These are phyloP conservation scores for Megalops atlanticus DNA, from an alignment of 2,113 vertebrate species.

Conservation along the genomic window DNA sequence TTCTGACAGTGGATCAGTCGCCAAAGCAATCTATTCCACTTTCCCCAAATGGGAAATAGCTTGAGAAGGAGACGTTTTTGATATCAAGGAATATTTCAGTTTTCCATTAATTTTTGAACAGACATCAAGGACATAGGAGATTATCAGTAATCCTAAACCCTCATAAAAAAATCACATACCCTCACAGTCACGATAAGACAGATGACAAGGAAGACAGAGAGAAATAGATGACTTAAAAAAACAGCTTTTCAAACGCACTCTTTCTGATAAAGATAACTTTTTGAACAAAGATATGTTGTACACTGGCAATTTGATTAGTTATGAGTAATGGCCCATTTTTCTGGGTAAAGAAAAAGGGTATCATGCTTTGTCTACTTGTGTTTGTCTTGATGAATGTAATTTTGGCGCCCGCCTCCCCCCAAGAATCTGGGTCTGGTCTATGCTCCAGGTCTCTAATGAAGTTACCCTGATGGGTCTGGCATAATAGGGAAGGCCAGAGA, in stretches of 20 bases:
- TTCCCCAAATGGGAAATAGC: neutral
- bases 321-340: neutral
- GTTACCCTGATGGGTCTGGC: neutral
- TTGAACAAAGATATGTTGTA: neutral
- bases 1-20: neutral
- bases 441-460: neutral
- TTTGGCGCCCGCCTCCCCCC: neutral
- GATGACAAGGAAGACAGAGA: neutral
- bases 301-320: neutral
- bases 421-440: neutral
- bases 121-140: neutral
- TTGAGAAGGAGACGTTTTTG: neutral
- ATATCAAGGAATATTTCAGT: neutral
- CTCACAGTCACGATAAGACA: neutral
- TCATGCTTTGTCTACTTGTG: no score
- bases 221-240: neutral
- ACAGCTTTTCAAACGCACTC: neutral
- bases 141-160: neutral
- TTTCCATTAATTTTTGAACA: neutral
- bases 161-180: neutral
- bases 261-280: neutral
- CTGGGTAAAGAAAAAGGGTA: neutral
- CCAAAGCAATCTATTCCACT: neutral
- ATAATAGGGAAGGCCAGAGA: neutral
- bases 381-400: neutral